These are phyloP conservation scores for Prunella fulvescens DNA, from an alignment of 2,113 vertebrate species.

Conservation along the genomic window DNA sequence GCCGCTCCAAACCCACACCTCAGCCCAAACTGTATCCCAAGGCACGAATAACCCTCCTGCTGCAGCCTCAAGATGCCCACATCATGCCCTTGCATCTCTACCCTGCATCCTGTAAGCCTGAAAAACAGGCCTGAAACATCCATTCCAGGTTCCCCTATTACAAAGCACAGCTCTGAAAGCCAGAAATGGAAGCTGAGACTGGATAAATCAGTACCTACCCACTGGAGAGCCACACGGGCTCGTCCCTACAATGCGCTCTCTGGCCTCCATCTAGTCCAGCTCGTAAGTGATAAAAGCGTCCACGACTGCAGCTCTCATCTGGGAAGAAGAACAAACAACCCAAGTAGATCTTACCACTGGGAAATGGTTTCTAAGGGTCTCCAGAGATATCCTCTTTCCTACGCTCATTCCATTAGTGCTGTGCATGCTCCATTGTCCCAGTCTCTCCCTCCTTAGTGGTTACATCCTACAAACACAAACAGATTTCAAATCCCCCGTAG, in stretches of 20 bases:
- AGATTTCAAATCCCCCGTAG: constrained; percentile 45
- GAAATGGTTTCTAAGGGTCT: constrained; percentile 55
- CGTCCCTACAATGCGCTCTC: neutral
- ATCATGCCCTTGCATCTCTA: neutral
- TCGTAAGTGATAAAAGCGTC: constrained; percentile 33
- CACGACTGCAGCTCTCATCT: constrained; percentile 35
- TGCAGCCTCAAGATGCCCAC: neutral
- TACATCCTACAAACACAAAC: constrained; percentile 52
- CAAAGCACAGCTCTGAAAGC: neutral
- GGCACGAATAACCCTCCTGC: neutral
- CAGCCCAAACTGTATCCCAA: neutral
- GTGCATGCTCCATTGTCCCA: constrained; percentile 57
- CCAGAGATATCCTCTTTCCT: constrained; percentile 55
- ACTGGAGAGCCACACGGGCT: neutral
- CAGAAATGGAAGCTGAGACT: neutral
- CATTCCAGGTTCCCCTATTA: neutral
- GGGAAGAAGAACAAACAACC: constrained; percentile 55
- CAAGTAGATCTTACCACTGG: constrained; percentile 48
- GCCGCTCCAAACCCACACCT: neutral
- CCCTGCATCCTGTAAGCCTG: neutral
- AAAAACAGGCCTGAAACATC: neutral
- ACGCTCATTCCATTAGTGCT: constrained; percentile 64
- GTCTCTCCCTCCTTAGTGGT: constrained; percentile 47
- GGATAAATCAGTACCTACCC: neutral
- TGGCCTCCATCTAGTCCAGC: neutral